phyloP scores from a whole-genome alignment of 2,888 invertebrate genomes.

The Agonopterix heracliana region DNA sequence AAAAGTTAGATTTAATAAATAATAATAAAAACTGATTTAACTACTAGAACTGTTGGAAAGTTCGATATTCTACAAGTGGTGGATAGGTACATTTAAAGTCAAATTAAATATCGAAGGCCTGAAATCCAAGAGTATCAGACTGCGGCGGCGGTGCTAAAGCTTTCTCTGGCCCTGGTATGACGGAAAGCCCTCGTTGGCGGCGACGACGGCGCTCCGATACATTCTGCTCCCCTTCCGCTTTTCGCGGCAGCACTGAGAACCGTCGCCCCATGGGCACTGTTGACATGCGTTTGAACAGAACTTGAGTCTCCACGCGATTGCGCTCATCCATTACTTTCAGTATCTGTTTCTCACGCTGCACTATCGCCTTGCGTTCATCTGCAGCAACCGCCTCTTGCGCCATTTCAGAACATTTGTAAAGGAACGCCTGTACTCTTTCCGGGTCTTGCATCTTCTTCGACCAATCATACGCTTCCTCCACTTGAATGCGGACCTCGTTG shows the following conservation, averaged over 20 bases:
- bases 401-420: conserved; percentile 57
- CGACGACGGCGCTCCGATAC: conserved; percentile 43
- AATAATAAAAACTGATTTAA: too few relatives aligned
- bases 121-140: conserved; percentile 47
- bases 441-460: conserved; percentile 57
- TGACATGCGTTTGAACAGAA: conserved; percentile 62
- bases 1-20: too few relatives aligned
- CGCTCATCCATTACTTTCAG: conserved; percentile 47
- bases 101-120: conserved; percentile 52
- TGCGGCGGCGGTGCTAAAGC: conserved; percentile 45
- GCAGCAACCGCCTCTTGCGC: conserved; percentile 43
- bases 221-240: conserved; percentile 30
- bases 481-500: conserved; percentile 60
- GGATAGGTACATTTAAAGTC: neutral
- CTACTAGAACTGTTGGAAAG: too few relatives aligned
- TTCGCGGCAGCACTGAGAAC: conserved; percentile 54
- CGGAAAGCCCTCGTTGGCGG: conserved; percentile 52
- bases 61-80: too few relatives aligned
- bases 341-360: conserved; percentile 51
- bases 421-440: conserved; percentile 57
- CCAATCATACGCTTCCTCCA: conserved; percentile 61
- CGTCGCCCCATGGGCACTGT: conserved; percentile 53
- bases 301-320: conserved; percentile 46
- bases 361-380: conserved; percentile 57
- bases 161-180: conserved; percentile 53